Conservation (phyloP, 2,797 vertebrate genomes). For the Sparidentex hasta region DNA sequence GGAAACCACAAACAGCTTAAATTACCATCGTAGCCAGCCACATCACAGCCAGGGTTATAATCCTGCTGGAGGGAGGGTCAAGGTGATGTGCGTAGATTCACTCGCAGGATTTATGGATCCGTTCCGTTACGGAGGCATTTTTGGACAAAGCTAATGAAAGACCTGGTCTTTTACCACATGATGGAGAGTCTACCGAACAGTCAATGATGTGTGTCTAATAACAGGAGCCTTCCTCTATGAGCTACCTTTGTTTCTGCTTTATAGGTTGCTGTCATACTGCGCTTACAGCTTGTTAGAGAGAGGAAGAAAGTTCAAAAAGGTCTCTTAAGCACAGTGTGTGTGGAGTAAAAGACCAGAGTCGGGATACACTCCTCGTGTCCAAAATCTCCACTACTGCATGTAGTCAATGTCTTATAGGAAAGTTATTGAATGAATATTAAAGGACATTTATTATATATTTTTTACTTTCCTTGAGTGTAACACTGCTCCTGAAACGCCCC, state of each 20-base stretch:
- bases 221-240: constrained; percentile 29
- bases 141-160: constrained; percentile 58
- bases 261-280: constrained; percentile 45
- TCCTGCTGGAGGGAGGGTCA: constrained; percentile 5
- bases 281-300: constrained; percentile 43
- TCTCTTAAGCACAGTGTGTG: constrained; percentile 18
- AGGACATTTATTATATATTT: too few species aligned
- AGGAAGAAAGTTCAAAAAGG: constrained; percentile 22
- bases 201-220: constrained; percentile 52
- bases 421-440: background rate
- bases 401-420: background rate
- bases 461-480: too few species aligned
- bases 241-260: constrained; percentile 57
- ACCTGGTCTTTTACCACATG: constrained; percentile 39
- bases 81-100: constrained; percentile 24
- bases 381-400: constrained; percentile 4
- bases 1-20: constrained; percentile 47
- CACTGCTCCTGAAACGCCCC: too few species aligned
- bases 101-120: constrained; percentile 48
- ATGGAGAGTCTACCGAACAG: constrained; percentile 20
- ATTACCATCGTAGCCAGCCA: constrained; percentile 17
- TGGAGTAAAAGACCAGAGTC: background rate
- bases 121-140: constrained; percentile 35
- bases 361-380: background rate
- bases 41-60: constrained; percentile 29